Evolutionary conservation across 2,797 vertebrate species (phyloP).

Genomic region (Characodon lateralis): DNA sequence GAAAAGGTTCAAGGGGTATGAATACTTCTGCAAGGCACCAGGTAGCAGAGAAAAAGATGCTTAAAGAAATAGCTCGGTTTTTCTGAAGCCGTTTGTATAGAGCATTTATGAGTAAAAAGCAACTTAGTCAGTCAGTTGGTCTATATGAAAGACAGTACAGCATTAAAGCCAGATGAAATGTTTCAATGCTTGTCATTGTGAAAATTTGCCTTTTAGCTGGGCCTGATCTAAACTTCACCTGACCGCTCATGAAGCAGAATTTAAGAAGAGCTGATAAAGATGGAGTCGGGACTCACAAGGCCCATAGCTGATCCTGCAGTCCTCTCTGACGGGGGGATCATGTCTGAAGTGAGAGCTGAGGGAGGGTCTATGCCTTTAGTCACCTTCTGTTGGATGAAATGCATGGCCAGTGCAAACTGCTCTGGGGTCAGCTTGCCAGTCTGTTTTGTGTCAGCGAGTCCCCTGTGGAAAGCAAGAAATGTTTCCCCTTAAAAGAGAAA

Average conservation of each 20-base stretch:
- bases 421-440: constrained; percentile 91
- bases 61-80: background rate
- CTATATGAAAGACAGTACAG: background rate
- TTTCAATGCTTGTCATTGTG: background rate
- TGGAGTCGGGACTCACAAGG: constrained; percentile 75
- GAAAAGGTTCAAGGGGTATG: background rate
- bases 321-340: constrained; percentile 95
- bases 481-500: background rate
- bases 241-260: background rate
- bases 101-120: background rate
- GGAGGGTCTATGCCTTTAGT: constrained; percentile 93
- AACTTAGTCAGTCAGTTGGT: background rate
- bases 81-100: background rate
- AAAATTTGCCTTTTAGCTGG: background rate
- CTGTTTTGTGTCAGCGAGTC: constrained; percentile 92
- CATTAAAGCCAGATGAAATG: background rate
- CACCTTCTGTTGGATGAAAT: constrained; percentile 94
- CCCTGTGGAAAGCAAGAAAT: constrained; percentile 77
- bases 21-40: background rate
- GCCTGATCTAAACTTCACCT: background rate
- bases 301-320: constrained; percentile 72
- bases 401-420: constrained; percentile 96
- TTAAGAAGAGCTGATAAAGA: background rate
- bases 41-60: constrained; percentile 4
- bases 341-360: constrained; percentile 88